phyloP scores from a whole-genome alignment of 2,113 vertebrate genomes.

The Phalacrocorax brasilianus region DNA sequence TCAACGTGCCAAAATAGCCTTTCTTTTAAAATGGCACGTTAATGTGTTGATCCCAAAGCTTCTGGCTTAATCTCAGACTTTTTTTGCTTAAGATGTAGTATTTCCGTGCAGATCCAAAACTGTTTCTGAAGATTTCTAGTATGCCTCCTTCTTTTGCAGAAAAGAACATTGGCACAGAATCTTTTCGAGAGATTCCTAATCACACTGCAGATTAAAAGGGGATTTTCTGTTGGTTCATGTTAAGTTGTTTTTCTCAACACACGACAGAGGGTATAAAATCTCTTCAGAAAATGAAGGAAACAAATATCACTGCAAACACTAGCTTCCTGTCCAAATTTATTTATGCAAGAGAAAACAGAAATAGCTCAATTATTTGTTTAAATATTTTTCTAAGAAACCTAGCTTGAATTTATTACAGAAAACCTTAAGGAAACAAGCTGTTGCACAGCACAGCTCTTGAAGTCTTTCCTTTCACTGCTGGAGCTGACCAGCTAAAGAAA shows the following conservation, averaged over 20 bases:
- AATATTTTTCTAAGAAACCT: conserved; percentile 35
- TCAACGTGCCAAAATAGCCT: not conserved
- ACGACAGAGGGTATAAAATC: not conserved
- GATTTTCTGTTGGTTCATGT: not conserved
- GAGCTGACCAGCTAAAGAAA: conserved; percentile 47
- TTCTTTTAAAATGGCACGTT: not conserved
- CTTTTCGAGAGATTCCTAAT: not conserved
- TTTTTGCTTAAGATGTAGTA: not conserved
- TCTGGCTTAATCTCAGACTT: not conserved
- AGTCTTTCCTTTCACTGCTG: conserved; percentile 24
- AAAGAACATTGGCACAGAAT: not conserved
- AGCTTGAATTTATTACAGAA: conserved; percentile 31
- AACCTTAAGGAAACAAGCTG: conserved; percentile 31
- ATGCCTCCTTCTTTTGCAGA: not conserved
- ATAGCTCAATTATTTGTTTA: conserved; percentile 52
- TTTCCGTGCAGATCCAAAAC: not conserved
- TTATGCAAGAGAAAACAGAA: conserved; percentile 27
- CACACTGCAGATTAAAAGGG: not conserved
- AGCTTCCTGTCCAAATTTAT: not conserved
- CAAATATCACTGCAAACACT: not conserved
- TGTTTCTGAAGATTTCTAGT: not conserved
- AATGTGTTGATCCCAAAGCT: not conserved
- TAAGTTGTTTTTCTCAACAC: not conserved
- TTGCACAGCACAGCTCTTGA: conserved; percentile 6
- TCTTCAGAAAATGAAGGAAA: not conserved